Base-by-base conservation (phyloP, 1,140 invertebrate species). In the Rhizoglyphus robini region DNA sequence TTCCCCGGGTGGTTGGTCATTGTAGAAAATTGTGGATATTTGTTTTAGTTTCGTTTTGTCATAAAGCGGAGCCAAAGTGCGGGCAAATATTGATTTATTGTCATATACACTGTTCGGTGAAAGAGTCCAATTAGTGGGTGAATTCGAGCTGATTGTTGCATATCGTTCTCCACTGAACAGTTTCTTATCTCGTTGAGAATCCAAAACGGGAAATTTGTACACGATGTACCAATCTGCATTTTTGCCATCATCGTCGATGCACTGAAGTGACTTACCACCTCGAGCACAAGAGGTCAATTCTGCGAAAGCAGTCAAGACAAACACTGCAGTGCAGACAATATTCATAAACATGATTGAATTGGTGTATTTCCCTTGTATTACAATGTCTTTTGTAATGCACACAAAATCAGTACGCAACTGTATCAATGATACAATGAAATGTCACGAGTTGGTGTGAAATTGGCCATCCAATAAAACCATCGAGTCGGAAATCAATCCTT, bases 121-220 rank as follows among this genome's bases (percentile, higher is more conserved):
- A 20, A 18, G 66, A 63, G 51, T 59, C 20, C 36, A 25, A 13
- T 41, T 25, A n/a, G n/a, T 30, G 3, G 41, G 23, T 3, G 8
- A 41, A 3, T 38, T 46, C 20, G 49, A 59, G 29, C 62, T 65
- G 13, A 69, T 60, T 25, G 62, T 67, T 4, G 65, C 65, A 63
- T 70, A 70, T 15, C 32, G 63, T 25, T 27, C 41, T 11, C 69
- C 69, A n/a, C 58, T 46, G 20, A n/a, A 23, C 4, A 69, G 25
- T 20, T 38, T 5, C n/a, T n/a, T 36, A 30, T 58, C 4, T 29
- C 60, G 48, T 25, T 23, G 5, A 13, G 20, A n/a, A 27, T 25
- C 20, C 11, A 70, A 20, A 47, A 62, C 46, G 18, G 69, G 69
- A 31, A 70, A 38, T 63, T 70, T 70, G 30, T 70, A 70, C 1